phyloP scores from a whole-genome alignment of 2,888 invertebrate species.

The Gryllus longicercus region DNA sequence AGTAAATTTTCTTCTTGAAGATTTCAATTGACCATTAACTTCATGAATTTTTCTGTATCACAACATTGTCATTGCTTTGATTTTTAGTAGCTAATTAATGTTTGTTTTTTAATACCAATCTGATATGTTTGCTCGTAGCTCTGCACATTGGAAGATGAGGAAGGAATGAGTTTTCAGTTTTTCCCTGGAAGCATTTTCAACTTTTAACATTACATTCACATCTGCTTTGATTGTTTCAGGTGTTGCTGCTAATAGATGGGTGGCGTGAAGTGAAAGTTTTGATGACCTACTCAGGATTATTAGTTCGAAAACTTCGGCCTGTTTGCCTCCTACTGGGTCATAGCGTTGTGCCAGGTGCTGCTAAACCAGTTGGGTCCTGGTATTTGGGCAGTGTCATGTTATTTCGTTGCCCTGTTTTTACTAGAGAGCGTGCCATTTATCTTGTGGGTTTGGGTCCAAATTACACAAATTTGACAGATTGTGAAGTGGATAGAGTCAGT shows the following conservation, averaged over 20 bases:
- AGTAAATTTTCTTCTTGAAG: too few species aligned
- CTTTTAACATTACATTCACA: too few species aligned
- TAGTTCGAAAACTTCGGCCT: constrained; percentile 51
- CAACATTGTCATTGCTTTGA: too few species aligned
- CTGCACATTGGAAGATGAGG: too few species aligned
- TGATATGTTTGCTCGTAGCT: too few species aligned
- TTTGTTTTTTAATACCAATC: too few species aligned
- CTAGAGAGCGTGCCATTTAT: constrained; percentile 53
- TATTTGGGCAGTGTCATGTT: constrained; percentile 55
- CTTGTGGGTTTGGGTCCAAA: constrained; percentile 56
- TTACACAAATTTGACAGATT: constrained; percentile 50
- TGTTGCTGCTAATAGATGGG: constrained; percentile 58
- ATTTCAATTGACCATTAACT: too few species aligned
- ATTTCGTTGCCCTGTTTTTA: constrained; percentile 57
- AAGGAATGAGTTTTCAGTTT: too few species aligned
- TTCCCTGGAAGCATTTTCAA: too few species aligned
- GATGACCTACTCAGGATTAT: constrained; percentile 52
- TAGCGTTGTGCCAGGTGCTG: constrained; percentile 39
- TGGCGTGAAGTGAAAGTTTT: constrained; percentile 55
- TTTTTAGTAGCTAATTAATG: too few species aligned
- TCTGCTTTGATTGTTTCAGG: constrained; percentile 39
- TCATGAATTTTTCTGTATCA: too few species aligned
- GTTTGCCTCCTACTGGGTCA: constrained; percentile 57
- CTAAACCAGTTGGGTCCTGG: constrained; percentile 47
- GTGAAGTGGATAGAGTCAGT: constrained; percentile 50